Percentiles rank a stretch among this genome's conserved stretches.
Evolutionary conservation across 2,113 vertebrate species (phyloP).

Genomic region (Numenius arquata): DNA sequence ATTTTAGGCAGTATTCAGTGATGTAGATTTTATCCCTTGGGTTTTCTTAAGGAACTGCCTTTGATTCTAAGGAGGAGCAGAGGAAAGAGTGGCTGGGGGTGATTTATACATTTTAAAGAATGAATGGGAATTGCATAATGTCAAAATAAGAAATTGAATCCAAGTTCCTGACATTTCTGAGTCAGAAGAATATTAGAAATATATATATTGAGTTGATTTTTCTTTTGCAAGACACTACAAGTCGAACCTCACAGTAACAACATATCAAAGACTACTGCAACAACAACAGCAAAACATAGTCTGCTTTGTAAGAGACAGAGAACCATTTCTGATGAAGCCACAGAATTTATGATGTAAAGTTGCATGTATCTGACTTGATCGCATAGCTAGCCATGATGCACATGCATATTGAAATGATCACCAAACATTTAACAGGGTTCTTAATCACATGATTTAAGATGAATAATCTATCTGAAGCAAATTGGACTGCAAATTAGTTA

Average conservation of each 20-base stretch:
- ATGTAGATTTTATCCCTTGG: not conserved
- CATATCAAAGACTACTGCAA: not conserved
- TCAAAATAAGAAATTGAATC: not conserved
- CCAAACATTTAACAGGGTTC: not conserved
- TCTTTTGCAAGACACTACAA: not conserved
- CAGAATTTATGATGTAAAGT: not conserved
- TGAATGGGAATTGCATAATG: not conserved
- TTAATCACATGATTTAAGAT: not conserved
- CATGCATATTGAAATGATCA: not conserved
- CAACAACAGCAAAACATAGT: accelerated
- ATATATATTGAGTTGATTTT: not conserved
- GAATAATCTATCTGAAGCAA: not conserved
- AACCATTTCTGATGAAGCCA: not conserved
- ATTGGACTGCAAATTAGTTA: not conserved
- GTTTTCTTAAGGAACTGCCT: not conserved
- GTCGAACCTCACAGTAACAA: not conserved
- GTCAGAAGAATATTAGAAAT: not conserved
- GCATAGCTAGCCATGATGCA: not conserved
- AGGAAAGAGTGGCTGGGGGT: not conserved
- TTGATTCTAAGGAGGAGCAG: not conserved
- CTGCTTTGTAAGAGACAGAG: not conserved
- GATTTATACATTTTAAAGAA: not conserved
- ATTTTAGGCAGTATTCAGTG: not conserved
- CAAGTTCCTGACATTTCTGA: not conserved
- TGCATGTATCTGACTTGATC: not conserved